A percentile compares a stretch with the other conserved stretches of the same genome.
Conservation (phyloP, 2,888 invertebrate genomes). For the Nephrocerus scutellatus region DNA sequence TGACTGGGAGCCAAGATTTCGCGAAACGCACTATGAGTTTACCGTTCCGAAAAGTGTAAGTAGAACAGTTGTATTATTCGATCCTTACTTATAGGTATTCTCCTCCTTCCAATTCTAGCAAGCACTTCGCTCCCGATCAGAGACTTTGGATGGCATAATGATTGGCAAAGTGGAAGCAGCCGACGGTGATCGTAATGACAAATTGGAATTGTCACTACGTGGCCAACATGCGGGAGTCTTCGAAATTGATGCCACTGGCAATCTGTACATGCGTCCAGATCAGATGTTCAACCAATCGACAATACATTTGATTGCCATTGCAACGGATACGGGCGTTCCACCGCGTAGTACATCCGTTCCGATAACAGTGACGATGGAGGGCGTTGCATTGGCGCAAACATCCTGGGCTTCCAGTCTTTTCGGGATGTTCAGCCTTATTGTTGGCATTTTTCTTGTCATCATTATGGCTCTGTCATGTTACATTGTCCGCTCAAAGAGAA, state of each 20-base stretch:
- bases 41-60: constrained; percentile 43
- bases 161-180: constrained; percentile 72
- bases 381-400: constrained; percentile 45
- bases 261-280: constrained; percentile 56
- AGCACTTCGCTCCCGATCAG: constrained; percentile 34
- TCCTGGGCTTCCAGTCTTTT: constrained; percentile 49
- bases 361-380: constrained; percentile 58
- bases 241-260: constrained; percentile 46
- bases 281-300: constrained; percentile 51
- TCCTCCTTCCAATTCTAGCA: constrained; percentile 29
- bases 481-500: constrained; percentile 60
- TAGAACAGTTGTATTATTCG: constrained; percentile 12
- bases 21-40: constrained; percentile 83
- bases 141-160: constrained; percentile 45
- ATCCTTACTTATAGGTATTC: too few relatives aligned
- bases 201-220: constrained; percentile 62
- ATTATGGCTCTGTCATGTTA: constrained; percentile 69
- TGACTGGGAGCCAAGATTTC: constrained; percentile 89
- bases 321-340: constrained; percentile 78
- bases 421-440: constrained; percentile 61
- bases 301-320: constrained; percentile 72
- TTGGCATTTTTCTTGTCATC: constrained; percentile 66
- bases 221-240: constrained; percentile 59
- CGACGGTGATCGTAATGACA: constrained; percentile 76
- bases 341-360: constrained; percentile 67